These are phyloP conservation scores for Anomalospiza imberbis DNA, from an alignment of 2,797 vertebrate species.

Conservation along the genomic window DNA sequence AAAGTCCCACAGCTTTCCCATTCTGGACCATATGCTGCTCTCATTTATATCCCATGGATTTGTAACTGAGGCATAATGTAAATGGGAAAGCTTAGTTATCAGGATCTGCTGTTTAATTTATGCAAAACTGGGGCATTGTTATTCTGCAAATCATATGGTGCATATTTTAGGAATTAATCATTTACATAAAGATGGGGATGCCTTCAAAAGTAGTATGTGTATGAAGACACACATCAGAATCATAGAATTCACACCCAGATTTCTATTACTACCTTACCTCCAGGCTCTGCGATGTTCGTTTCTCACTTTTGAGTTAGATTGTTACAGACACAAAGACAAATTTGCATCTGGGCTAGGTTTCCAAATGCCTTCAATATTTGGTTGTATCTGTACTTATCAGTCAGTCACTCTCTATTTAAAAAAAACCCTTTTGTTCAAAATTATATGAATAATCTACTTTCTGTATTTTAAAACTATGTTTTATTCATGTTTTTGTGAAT, in stretches of 20 bases:
- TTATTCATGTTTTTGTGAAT: not conserved
- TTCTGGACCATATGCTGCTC: slow-evolving; percentile 57
- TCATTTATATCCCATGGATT: slow-evolving; percentile 59
- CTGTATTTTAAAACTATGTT: not conserved
- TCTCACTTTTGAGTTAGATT: not conserved
- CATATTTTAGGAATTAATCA: not conserved
- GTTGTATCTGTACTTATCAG: not conserved
- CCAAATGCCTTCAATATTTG: not conserved
- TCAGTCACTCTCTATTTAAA: not conserved
- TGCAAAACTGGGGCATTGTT: slow-evolving; percentile 7
- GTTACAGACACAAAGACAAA: not conserved
- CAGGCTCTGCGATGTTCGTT: fast-evolving
- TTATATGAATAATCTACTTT: not conserved
- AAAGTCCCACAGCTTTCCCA: slow-evolving; percentile 55
- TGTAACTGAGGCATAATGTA: slow-evolving; percentile 45
- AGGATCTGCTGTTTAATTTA: slow-evolving; percentile 31
- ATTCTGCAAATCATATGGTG: slow-evolving; percentile 26
- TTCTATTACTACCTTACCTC: not conserved
- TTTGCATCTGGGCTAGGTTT: not conserved
- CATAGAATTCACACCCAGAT: not conserved
- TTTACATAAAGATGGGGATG: not conserved
- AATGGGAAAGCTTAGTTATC: slow-evolving; percentile 30
- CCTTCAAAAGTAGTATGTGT: not conserved
- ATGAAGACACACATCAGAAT: not conserved
- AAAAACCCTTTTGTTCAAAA: not conserved